Conservation (phyloP, 1,140 invertebrate species). For the Drosophila mojavensis region DNA sequence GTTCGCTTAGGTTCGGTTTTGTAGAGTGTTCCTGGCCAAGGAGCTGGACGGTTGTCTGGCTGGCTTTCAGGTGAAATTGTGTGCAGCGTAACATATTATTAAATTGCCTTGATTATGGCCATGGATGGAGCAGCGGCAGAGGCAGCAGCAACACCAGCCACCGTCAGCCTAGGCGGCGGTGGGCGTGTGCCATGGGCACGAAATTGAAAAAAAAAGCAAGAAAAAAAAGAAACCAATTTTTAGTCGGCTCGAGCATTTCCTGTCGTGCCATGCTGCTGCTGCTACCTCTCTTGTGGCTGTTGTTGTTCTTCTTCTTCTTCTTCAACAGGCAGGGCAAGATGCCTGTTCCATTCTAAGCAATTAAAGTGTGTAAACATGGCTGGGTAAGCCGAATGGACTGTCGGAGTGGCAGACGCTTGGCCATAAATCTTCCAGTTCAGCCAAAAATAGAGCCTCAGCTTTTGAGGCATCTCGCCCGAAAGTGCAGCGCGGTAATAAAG, state of each 20-base stretch:
- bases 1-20: neutral
- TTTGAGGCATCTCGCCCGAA: conserved; percentile 13
- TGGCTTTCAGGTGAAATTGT: conserved; percentile 76
- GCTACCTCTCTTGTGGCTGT: conserved; percentile 8
- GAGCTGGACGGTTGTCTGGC: neutral
- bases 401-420: conserved; percentile 55
- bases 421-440: conserved; percentile 70
- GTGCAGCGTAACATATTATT: conserved; percentile 79
- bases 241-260: conserved; percentile 64
- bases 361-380: conserved; percentile 80
- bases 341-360: conserved; percentile 46
- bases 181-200: conserved; percentile 38
- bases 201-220: conserved; percentile 2
- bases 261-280: conserved; percentile 53
- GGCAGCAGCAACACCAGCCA: conserved; percentile 31
- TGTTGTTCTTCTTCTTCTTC: conserved; percentile 10
- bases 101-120: conserved; percentile 79
- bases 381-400: conserved; percentile 64
- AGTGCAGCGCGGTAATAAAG: conserved; percentile 15
- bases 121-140: conserved; percentile 31
- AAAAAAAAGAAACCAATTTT: conserved; percentile 62
- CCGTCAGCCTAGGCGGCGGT: conserved; percentile 41
- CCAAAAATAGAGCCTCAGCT: conserved; percentile 67
- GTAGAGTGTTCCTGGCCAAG: conserved; percentile 19
- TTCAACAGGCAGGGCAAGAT: no score